phyloP scores from a whole-genome alignment of 2,888 invertebrate species.

The Octonoba sinensis region DNA sequence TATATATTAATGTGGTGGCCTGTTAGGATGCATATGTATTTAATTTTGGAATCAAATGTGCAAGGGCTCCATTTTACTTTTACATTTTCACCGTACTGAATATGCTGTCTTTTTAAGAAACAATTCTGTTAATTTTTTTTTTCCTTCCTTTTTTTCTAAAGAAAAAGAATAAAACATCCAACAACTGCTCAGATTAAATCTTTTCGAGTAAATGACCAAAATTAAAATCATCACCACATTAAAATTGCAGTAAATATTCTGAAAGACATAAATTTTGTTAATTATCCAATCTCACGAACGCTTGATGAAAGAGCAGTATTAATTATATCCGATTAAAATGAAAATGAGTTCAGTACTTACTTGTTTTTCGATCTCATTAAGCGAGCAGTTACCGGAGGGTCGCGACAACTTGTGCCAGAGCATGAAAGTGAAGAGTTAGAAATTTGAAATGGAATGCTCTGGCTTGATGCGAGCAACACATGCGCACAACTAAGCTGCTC shows the following conservation, averaged over 20 bases:
- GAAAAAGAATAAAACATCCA: too few species aligned
- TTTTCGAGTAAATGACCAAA: too few species aligned
- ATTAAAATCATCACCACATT: too few species aligned
- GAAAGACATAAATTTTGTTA: not conserved
- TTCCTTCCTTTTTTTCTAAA: too few species aligned
- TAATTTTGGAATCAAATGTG: too few species aligned
- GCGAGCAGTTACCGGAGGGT: slow-evolving; percentile 23
- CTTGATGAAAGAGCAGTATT: not conserved
- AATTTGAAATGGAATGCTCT: slow-evolving; percentile 56
- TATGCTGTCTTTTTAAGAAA: too few species aligned
- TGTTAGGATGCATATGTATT: not conserved
- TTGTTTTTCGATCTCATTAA: slow-evolving; percentile 13
- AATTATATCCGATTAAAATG: not conserved
- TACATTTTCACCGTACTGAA: too few species aligned
- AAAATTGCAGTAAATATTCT: not conserved
- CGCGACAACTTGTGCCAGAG: slow-evolving; percentile 37
- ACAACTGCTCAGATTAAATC: too few species aligned
- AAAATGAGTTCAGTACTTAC: slow-evolving; percentile 4
- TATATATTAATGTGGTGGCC: not conserved
- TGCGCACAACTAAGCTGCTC: slow-evolving; percentile 27
- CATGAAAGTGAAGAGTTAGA: slow-evolving; percentile 48
- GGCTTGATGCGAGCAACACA: slow-evolving; percentile 29
- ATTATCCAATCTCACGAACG: too few species aligned
- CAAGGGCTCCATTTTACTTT: too few species aligned
- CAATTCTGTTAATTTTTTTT: too few species aligned